phyloP scores from a whole-genome alignment of 2,888 invertebrate species.

The Leucoma salicis region DNA sequence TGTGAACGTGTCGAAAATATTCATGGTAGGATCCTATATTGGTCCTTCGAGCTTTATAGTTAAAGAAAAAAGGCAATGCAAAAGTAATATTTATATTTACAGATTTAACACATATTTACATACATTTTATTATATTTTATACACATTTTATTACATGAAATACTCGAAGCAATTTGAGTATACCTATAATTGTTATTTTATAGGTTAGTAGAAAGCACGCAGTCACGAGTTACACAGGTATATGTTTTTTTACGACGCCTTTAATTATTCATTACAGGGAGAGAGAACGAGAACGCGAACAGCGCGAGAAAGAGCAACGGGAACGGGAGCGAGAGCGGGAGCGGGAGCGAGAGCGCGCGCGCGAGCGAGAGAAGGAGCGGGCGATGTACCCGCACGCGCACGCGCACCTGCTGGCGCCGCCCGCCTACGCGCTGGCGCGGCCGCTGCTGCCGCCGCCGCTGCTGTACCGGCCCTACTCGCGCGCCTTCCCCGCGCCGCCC shows the following conservation, averaged over 20 bases:
- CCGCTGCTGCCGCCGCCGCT: constrained; percentile 47
- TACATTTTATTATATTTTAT: too few relatives aligned
- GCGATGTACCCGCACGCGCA: constrained; percentile 33
- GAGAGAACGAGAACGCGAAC: constrained; percentile 54
- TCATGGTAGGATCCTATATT: too few relatives aligned
- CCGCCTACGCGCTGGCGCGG: constrained; percentile 46
- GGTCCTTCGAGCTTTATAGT: too few relatives aligned
- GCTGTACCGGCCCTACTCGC: constrained; percentile 56
- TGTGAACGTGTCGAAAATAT: too few relatives aligned
- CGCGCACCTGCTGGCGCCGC: constrained; percentile 43
- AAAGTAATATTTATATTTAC: too few relatives aligned
- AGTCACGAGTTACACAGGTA: too few relatives aligned
- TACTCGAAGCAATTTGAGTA: too few relatives aligned
- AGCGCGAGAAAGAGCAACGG: constrained; percentile 62
- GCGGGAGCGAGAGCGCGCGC: constrained; percentile 40
- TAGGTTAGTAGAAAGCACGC: too few relatives aligned
- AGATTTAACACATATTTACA: too few relatives aligned
- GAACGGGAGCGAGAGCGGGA: constrained; percentile 53
- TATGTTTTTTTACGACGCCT: neutral
- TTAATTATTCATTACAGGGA: constrained; percentile 22
- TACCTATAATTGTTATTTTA: too few relatives aligned
- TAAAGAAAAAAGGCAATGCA: too few relatives aligned
- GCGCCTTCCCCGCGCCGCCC: constrained; percentile 49
- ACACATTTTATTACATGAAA: too few relatives aligned
- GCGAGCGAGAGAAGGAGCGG: constrained; percentile 49